These are phyloP conservation scores for Oostethus manadensis DNA, from an alignment of 2,113 vertebrate genomes.

Conservation along the genomic window DNA sequence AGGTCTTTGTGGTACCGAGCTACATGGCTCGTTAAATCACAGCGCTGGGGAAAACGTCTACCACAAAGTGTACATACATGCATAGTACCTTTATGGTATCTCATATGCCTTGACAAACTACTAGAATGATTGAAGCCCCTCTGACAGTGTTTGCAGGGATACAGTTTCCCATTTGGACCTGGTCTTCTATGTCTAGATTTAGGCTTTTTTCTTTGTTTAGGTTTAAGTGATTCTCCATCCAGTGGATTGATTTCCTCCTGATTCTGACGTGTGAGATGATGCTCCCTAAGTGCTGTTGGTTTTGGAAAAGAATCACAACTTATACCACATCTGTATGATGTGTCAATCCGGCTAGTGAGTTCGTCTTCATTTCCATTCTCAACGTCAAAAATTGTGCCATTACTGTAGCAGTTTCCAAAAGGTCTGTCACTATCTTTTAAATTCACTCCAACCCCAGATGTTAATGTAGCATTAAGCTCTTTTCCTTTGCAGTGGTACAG, in stretches of 20 bases:
- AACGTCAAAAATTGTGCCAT: constrained; percentile 38
- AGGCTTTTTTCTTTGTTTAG: constrained; percentile 36
- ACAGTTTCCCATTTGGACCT: constrained; percentile 57
- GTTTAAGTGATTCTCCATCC: constrained; percentile 44
- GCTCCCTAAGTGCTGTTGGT: constrained; percentile 63
- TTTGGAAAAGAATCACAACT: constrained; percentile 70
- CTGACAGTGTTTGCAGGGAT: constrained; percentile 73
- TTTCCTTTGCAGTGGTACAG: constrained; percentile 67
- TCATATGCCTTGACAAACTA: constrained; percentile 76
- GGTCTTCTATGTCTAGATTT: constrained; percentile 38
- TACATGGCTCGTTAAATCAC: constrained; percentile 71
- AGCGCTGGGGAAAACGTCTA: constrained; percentile 71
- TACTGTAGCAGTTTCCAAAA: constrained; percentile 38
- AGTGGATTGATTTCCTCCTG: constrained; percentile 60
- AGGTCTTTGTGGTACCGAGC: constrained; percentile 68
- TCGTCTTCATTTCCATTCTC: constrained; percentile 40
- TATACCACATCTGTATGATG: constrained; percentile 70
- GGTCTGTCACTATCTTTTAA: constrained; percentile 16
- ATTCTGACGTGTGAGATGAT: constrained; percentile 66
- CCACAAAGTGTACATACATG: constrained; percentile 71
- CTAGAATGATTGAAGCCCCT: constrained; percentile 75
- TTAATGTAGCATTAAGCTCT: constrained; percentile 26
- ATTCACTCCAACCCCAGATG: constrained; percentile 31
- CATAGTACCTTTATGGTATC: constrained; percentile 75
- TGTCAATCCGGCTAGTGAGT: constrained; percentile 24